A percentile compares a stretch with the other conserved stretches of the same genome.
Evolutionary conservation across 2,797 vertebrate species (phyloP).

Genomic region (Periparus ater): DNA sequence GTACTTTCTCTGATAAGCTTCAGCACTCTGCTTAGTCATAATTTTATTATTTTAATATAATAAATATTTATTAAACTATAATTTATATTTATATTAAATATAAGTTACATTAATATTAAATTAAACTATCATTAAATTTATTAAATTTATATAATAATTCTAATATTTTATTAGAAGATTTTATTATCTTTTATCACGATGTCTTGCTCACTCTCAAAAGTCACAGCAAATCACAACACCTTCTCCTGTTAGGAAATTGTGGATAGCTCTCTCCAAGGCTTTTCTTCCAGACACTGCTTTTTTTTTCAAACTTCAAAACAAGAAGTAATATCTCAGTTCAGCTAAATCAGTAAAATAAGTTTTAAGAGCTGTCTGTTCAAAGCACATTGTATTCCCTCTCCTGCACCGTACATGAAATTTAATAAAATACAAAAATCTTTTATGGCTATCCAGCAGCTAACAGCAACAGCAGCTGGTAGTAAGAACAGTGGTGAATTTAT

Average conservation of each 20-base stretch:
- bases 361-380: not conserved
- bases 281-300: not conserved
- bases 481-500: not conserved
- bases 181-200: constrained; percentile 49
- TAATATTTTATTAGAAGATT: not conserved
- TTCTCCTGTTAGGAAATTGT: constrained; percentile 74
- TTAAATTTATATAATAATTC: no score
- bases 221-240: constrained; percentile 70
- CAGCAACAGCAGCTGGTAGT: not conserved
- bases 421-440: not conserved
- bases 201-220: constrained; percentile 44
- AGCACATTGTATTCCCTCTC: not conserved
- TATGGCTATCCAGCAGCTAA: not conserved
- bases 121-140: no score
- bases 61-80: no score
- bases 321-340: not conserved
- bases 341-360: not conserved
- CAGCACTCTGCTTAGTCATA: constrained; percentile 40
- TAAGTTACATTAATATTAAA: no score
- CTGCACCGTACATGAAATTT: not conserved
- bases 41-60: not conserved
- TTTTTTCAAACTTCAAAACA: not conserved
- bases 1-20: constrained; percentile 55
- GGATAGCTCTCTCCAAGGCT: constrained; percentile 74
- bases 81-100: no score